Base-by-base conservation (phyloP, 2,797 vertebrate species). In the Gorsachius magnificus region DNA sequence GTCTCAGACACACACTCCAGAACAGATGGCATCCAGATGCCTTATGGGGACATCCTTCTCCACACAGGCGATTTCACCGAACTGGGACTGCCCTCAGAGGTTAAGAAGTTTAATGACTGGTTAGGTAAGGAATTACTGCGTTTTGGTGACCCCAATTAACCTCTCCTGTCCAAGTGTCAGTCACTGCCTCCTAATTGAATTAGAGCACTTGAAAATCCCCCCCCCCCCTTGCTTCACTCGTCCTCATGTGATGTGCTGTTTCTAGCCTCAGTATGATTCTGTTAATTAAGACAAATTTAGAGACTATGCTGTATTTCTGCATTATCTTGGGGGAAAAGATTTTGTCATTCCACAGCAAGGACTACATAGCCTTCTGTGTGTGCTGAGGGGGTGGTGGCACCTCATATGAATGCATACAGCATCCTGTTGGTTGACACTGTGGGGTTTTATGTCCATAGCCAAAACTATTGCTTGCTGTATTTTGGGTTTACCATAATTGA, bases 91-190 rank as follows among this genome's bases (percentile, higher is more conserved):
- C 99, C 99, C 97, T 99, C 99, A 48, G 99, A 99, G 99, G 99
- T 99, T 97, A 99, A 99, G 99, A 99, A 99, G 99, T 99, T 99
- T 99, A 99, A 99, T 98, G 99, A 99, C 98, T 99, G 99, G 99
- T 99, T 99, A 98, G 99, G 99, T 99, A 98, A 99, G 99, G 98
- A 98, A 98, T 98, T 98, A 97, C 97, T 97, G 97, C 96, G 71
- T 98, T 98, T 97, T 95, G 95, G 95, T 97, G 97, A 98, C 98
- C 98, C 98, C 98, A 98, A 98, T 98, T 98, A 98, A 98, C 98
- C 98, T 97, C 97, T 97, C 93, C 96, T 95, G 95, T 98, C 97
- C 90, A 66, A 97, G 97, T 98, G 98, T 98, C 98, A 97, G 94
- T 98, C 98, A 97, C 97, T 96, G 97, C 84, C 95, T 97, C 96